These are phyloP conservation scores for Asteroscopus sphinx DNA, from an alignment of 2,888 invertebrate genomes.

Conservation along the genomic window DNA sequence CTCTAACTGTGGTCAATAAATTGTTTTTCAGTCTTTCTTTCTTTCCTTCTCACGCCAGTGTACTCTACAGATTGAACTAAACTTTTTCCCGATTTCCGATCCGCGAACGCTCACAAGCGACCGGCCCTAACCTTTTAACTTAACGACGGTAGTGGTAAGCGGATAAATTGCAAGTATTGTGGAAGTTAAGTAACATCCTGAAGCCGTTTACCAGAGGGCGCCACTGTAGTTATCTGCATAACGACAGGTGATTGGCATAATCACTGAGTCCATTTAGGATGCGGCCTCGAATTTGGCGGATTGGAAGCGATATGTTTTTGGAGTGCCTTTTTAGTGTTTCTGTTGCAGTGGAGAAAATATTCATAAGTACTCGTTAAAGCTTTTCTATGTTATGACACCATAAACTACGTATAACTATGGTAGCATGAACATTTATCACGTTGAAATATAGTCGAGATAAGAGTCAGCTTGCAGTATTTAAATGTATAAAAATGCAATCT, in stretches of 20 bases:
- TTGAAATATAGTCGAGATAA: too few species aligned
- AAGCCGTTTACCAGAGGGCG: slow-evolving; percentile 43
- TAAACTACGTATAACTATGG: too few species aligned
- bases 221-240: slow-evolving; percentile 54
- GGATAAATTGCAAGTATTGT: slow-evolving; percentile 47
- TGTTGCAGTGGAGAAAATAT: neutral
- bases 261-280: slow-evolving; percentile 46
- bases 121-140: slow-evolving; percentile 48
- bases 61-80: too few species aligned
- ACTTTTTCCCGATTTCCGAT: neutral
- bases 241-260: slow-evolving; percentile 60
- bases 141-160: slow-evolving; percentile 45
- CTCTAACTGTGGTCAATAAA: too few species aligned
- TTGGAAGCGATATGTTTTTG: slow-evolving; percentile 10
- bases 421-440: too few species aligned
- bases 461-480: too few species aligned
- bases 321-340: neutral
- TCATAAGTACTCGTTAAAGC: too few species aligned
- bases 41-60: too few species aligned
- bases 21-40: too few species aligned
- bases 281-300: slow-evolving; percentile 12
- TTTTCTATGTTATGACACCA: too few species aligned
- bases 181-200: slow-evolving; percentile 54
- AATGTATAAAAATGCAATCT: too few species aligned
- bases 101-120: slow-evolving; percentile 8